Evolutionary conservation across 2,113 vertebrate genomes (phyloP).

Genomic region (Oreochromis spilurus): DNA sequence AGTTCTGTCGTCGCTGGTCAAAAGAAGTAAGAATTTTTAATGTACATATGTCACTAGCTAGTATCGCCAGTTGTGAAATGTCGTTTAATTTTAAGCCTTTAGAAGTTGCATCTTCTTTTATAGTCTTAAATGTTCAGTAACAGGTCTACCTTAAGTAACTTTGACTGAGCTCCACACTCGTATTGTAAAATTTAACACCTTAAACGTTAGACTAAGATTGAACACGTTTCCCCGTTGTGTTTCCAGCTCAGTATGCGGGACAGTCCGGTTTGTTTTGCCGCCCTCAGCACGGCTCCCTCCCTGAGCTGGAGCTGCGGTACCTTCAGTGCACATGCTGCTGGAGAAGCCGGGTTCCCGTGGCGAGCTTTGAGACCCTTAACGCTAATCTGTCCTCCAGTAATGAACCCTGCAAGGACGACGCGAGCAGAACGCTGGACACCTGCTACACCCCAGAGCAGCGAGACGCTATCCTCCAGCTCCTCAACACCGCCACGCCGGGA

Average conservation of each 20-base stretch:
- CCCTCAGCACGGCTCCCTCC: slow-evolving; percentile 3
- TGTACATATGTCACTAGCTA: not conserved
- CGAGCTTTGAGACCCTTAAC: slow-evolving; percentile 24
- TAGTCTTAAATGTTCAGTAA: not conserved
- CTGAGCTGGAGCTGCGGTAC: slow-evolving; percentile 50
- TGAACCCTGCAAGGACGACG: slow-evolving; percentile 10
- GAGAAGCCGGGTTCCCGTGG: slow-evolving; percentile 53
- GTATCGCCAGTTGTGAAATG: not conserved
- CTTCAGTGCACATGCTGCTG: slow-evolving; percentile 69
- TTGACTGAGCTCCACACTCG: not conserved
- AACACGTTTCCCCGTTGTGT: not conserved
- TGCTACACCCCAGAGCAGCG: slow-evolving; percentile 71
- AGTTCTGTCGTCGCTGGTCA: slow-evolving; percentile 40
- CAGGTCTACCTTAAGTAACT: not conserved
- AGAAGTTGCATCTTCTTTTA: not conserved
- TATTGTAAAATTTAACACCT: not conserved
- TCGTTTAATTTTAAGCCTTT: not conserved
- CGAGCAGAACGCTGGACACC: slow-evolving; percentile 44
- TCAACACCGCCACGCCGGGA: slow-evolving; percentile 66
- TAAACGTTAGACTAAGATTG: not conserved
- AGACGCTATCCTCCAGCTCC: slow-evolving; percentile 64
- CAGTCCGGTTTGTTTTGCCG: slow-evolving; percentile 39
- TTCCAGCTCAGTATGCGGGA: slow-evolving; percentile 28
- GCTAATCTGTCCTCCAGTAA: not conserved
- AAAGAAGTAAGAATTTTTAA: slow-evolving; percentile 45